Evolutionary conservation across 2,113 vertebrate species (phyloP).

Genomic region (Bubo scandiacus): DNA sequence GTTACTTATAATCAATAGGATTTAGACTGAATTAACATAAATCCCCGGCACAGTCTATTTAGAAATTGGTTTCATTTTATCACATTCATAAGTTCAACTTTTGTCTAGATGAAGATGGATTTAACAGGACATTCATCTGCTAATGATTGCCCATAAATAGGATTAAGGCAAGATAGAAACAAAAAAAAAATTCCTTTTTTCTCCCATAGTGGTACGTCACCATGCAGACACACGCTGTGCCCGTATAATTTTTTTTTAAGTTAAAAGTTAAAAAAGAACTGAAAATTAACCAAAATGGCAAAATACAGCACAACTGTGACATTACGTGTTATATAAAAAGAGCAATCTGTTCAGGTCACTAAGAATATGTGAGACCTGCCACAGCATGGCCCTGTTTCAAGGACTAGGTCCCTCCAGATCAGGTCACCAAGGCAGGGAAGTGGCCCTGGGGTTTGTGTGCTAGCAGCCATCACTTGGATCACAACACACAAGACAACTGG

Average conservation of each 20-base stretch:
- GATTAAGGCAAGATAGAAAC: neutral
- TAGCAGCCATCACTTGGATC: rapidly evolving
- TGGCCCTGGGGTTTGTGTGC: rapidly evolving
- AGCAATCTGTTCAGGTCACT: rapidly evolving
- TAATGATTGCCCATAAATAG: neutral
- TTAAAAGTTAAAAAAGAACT: neutral
- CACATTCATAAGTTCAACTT: neutral
- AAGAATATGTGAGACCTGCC: neutral
- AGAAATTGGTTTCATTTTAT: neutral
- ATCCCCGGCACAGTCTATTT: neutral
- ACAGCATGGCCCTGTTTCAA: neutral
- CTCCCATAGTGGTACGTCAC: neutral
- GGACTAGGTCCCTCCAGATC: neutral
- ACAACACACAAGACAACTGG: too few species aligned
- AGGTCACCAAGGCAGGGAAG: neutral
- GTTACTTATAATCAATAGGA: neutral
- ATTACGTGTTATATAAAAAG: neutral
- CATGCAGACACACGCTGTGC: neutral
- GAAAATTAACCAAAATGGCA: neutral
- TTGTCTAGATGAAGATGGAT: neutral
- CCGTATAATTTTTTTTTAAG: neutral
- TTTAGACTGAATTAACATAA: neutral
- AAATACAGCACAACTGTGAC: neutral
- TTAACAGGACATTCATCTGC: neutral
- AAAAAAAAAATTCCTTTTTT: neutral